phyloP scores from a whole-genome alignment of 2,797 vertebrate genomes.

The Eurystomus glaucurus region DNA sequence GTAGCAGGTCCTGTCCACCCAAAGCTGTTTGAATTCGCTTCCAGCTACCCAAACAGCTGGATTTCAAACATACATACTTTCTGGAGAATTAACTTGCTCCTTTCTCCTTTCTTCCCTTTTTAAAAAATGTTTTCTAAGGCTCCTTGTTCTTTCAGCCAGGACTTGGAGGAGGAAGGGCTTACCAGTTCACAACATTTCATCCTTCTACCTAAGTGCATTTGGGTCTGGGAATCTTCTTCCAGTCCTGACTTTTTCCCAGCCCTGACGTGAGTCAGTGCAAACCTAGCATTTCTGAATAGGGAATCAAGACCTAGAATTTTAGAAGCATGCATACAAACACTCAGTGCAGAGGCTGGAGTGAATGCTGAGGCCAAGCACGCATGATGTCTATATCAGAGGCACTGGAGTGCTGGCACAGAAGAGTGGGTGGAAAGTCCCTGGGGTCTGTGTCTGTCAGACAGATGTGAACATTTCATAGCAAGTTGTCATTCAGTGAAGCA shows the following conservation, averaged over 20 bases:
- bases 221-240: not conserved
- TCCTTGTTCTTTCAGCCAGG: not conserved
- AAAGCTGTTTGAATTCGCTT: not conserved
- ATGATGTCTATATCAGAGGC: fast-evolving
- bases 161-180: not conserved
- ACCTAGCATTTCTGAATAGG: not conserved
- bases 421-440: not conserved
- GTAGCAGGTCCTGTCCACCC: not conserved
- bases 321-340: not conserved
- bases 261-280: not conserved
- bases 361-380: not conserved
- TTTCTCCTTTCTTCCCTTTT: not conserved
- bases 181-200: not conserved
- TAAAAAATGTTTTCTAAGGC: not conserved
- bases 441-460: not conserved
- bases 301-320: not conserved
- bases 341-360: not conserved
- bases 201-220: not conserved
- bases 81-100: not conserved
- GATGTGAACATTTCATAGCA: fast-evolving
- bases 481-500: not conserved
- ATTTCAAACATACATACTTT: not conserved
- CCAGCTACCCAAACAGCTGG: not conserved
- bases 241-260: not conserved
- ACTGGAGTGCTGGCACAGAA: not conserved